Evolutionary conservation across 2,113 vertebrate species (phyloP), one percentile per base, ranked within the genome.

Genomic region (Apodemus speciosus): DNA sequence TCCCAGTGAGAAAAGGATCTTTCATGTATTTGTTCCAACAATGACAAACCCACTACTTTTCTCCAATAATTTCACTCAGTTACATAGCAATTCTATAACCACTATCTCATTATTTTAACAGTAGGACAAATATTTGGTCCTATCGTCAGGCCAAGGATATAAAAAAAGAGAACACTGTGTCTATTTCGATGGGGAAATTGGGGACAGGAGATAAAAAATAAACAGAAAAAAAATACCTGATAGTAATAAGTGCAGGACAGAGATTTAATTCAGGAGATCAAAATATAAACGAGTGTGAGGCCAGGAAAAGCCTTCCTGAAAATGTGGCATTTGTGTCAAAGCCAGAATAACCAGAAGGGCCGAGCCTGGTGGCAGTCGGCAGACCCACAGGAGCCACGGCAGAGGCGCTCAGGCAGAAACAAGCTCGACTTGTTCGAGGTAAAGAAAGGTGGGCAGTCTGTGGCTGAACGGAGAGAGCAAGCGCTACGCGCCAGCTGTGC

Each of bases 41-140:
- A 93, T 62, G 75, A 80, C 66, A 79, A 66, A 87, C 2, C 64
- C 0, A 1, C 18, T 11, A 38, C 16, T 87, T 86, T 77, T 53
- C 64, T 85, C 53, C 60, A 93, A 40, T 80, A 90, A 92, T 81
- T 94, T 56, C 32, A 89, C 72, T 88, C 16, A 60, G 60, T 94
- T 93, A 83, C 10, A 9, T 9, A 77, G 40, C 73, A 20, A 89
- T 60, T 64, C 11, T 58, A 89, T 10, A 80, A 92, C 77, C 20
- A 69, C 23, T 62, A 84, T 38, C 18, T 76, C 53, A 88, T 56
- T 18, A 81, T 80, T 85, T 94, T 79, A 7, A 80, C 20, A 58
- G 21, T 58, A 58, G 56, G 56, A 58, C 56, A 88, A 35, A 73
- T 32, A 90, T 0, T 8, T 75, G 49, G 56, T 11, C 69, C 23